A percentile compares a stretch with the other conserved stretches of the same genome.
These are phyloP conservation scores for Myxocyprinus asiaticus DNA, from an alignment of 2,113 vertebrate genomes.

Conservation along the genomic window DNA sequence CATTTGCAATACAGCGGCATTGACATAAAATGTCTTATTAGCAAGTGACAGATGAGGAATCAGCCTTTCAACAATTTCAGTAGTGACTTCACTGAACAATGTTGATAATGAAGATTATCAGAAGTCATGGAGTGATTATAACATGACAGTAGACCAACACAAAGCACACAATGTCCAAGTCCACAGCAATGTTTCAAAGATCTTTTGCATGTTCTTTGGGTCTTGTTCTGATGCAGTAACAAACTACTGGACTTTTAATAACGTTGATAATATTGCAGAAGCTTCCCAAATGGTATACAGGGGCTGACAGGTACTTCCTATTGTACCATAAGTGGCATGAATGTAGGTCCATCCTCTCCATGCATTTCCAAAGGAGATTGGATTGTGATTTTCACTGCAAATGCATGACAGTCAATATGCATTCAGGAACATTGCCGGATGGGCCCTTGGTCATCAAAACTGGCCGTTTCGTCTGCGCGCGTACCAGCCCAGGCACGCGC, in stretches of 20 bases:
- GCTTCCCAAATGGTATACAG: too few species aligned
- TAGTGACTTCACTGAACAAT: background rate
- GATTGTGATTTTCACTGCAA: background rate
- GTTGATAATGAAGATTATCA: background rate
- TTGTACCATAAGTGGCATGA: too few species aligned
- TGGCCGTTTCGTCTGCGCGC: constrained; percentile 82
- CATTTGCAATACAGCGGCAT: too few species aligned
- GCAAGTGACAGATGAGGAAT: background rate
- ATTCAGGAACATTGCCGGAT: constrained; percentile 25
- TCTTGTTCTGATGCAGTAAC: background rate
- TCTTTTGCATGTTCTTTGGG: background rate
- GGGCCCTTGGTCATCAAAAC: constrained; percentile 64
- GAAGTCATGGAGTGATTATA: constrained; percentile 4
- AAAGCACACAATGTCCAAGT: background rate
- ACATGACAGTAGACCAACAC: background rate
- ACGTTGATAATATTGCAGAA: too few species aligned
- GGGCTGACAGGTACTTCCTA: too few species aligned
- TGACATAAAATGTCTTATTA: background rate
- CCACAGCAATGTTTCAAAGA: background rate
- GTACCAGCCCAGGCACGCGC: constrained; percentile 89
- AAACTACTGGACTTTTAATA: too few species aligned
- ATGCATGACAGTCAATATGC: background rate
- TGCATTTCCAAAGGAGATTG: background rate
- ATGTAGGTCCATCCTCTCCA: background rate
- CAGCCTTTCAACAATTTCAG: background rate